Conservation (phyloP, 2,113 vertebrate genomes). For the Nothocercus nigrocapillus region DNA sequence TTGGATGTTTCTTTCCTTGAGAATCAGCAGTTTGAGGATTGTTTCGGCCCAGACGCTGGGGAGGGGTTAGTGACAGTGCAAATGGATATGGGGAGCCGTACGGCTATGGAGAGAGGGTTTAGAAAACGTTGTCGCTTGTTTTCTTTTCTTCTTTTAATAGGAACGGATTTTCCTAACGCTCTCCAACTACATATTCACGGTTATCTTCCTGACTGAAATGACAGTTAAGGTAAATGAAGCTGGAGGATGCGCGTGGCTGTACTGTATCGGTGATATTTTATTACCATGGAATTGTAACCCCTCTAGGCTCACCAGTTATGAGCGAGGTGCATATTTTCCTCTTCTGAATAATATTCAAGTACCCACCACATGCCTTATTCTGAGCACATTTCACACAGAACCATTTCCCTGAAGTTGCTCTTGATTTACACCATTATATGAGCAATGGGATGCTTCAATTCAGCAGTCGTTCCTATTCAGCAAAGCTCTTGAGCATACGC, state of each 20-base stretch:
- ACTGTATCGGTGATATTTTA: not conserved
- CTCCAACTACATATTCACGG: slow-evolving; percentile 98
- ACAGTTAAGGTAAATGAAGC: slow-evolving; percentile 89
- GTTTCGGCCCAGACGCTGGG: not conserved
- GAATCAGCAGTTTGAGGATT: not conserved
- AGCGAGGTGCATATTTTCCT: not conserved
- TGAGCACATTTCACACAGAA: slow-evolving; percentile 8
- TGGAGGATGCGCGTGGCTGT: not conserved
- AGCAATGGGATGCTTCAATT: slow-evolving; percentile 47
- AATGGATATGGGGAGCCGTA: not conserved
- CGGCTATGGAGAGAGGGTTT: not conserved
- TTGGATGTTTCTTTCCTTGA: not conserved
- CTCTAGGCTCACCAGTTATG: not conserved
- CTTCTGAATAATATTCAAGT: not conserved
- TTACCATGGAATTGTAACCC: not conserved
- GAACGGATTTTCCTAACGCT: slow-evolving; percentile 95
- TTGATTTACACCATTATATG: slow-evolving; percentile 55
- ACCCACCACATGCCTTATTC: not conserved
- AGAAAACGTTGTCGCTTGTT: not conserved
- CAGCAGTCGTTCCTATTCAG: slow-evolving; percentile 52
- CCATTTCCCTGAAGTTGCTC: slow-evolving; percentile 31
- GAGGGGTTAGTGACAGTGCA: not conserved
- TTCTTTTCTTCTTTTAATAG: slow-evolving; percentile 73
- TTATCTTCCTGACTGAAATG: slow-evolving; percentile 97
- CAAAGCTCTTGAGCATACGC: slow-evolving; percentile 45